Evolutionary conservation across 1,140 invertebrate genomes (phyloP), one percentile per base, ranked within the genome.

Genomic region (Vanessa tameamea): DNA sequence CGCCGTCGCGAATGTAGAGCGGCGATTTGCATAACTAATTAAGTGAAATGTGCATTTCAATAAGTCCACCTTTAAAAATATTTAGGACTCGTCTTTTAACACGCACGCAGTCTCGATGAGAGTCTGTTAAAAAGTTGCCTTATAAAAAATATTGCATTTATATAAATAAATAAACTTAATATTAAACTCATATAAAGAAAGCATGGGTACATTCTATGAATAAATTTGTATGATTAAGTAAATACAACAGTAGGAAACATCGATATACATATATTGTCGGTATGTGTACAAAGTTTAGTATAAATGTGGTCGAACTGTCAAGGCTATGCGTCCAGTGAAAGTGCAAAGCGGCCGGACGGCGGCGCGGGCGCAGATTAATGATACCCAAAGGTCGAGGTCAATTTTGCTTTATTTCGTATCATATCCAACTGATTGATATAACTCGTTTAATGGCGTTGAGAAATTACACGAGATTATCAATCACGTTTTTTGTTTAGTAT

Each of bases 271-370:
- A 53, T 57, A 23, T 23, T 23, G 53, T 23, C 20, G 23, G 75
- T 43, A 79, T 81, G 78, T 76, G 73, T 75, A 23, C 53, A 23
- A 57, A n/a, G n/a, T 53, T 14, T 37, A n/a, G 57, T 37, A n/a
- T 23, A 9, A 57, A n/a, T 23, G 53, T 53, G 14, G 51, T 64
- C 63, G 67, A 65, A 59, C 74, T 64, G 69, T 76, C 77, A 81
- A 82, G 81, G 81, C 75, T 75, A 75, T 78, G 12, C 53, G 75
- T 75, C 72, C 50, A 78, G 81, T 82, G 81, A 82, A 81, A 82
- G 80, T 78, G 66, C 69, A 64, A 70, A 77, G 64, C 50, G 64
- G 64, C 72, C 72, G 69, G 73, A 43, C 72, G 6, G 37, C 37
- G 37, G 37, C 65, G 70, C 71, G 67, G 71, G 75, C 65, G 70